phyloP scores from a whole-genome alignment of 2,797 vertebrate genomes.

The Somateria mollissima region DNA sequence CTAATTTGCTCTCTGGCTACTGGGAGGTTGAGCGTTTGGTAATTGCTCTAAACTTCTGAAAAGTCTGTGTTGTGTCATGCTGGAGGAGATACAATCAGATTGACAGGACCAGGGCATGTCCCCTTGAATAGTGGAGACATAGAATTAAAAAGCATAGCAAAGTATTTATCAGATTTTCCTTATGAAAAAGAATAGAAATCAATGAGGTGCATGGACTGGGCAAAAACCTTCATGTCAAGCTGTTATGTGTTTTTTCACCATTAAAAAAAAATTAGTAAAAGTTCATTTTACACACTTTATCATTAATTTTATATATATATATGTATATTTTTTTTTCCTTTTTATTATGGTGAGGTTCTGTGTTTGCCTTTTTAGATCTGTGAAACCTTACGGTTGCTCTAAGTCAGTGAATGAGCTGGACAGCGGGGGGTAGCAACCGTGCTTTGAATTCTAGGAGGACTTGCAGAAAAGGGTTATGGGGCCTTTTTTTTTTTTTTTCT shows the following conservation, averaged over 20 bases:
- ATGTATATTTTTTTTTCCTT: not conserved
- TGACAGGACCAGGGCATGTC: not conserved
- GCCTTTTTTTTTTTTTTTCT: not conserved
- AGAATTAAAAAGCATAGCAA: not conserved
- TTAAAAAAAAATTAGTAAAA: not conserved
- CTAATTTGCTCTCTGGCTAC: not conserved
- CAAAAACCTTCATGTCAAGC: not conserved
- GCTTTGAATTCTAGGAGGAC: not conserved
- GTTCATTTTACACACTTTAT: not conserved
- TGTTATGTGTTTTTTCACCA: not conserved
- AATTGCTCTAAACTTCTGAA: slow-evolving; percentile 9
- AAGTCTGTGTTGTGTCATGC: not conserved
- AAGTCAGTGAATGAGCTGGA: not conserved
- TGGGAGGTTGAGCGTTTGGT: not conserved
- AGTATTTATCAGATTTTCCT: not conserved
- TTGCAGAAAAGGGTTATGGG: not conserved
- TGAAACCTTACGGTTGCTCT: not conserved
- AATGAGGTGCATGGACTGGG: not conserved
- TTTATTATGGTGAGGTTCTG: not conserved
- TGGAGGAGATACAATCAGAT: not conserved
- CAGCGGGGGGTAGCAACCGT: no score
- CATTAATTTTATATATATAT: no score
- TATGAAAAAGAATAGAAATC: not conserved
- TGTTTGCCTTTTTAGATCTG: not conserved
- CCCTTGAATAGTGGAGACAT: not conserved